Percentiles rank a stretch among this genome's conserved stretches.
phyloP scores from a whole-genome alignment of 2,888 invertebrate genomes.

The Desoria tigrina region DNA sequence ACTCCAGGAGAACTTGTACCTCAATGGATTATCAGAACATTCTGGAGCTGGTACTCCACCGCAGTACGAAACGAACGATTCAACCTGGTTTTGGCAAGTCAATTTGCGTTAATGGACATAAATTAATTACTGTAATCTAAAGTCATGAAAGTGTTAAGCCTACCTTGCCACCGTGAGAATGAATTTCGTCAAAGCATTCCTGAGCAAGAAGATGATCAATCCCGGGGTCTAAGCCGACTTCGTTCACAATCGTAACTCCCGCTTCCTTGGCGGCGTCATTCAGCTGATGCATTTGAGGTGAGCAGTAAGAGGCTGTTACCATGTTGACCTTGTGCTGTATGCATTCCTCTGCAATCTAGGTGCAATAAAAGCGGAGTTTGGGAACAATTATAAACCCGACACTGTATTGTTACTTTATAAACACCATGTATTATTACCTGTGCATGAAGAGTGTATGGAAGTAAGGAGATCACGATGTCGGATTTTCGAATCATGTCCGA shows the following conservation, averaged over 20 bases:
- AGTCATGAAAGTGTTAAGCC: background rate
- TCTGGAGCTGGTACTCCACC: slow-evolving; percentile 92
- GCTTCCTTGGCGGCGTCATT: slow-evolving; percentile 79
- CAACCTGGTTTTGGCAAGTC: too few species aligned
- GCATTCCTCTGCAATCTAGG: slow-evolving; percentile 72
- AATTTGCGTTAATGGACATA: background rate
- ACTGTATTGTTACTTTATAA: too few species aligned
- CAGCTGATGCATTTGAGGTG: slow-evolving; percentile 76
- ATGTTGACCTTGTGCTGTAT: slow-evolving; percentile 83
- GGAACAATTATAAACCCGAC: too few species aligned
- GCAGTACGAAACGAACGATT: slow-evolving; percentile 94
- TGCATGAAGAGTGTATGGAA: slow-evolving; percentile 89
- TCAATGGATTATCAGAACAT: slow-evolving; percentile 49
- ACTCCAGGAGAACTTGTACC: slow-evolving; percentile 96
- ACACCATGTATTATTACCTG: slow-evolving; percentile 63
- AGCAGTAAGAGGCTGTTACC: slow-evolving; percentile 95
- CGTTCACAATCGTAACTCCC: slow-evolving; percentile 91
- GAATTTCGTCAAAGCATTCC: slow-evolving; percentile 93
- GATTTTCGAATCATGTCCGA: slow-evolving; percentile 71
- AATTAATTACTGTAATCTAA: background rate
- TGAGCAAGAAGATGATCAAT: slow-evolving; percentile 95
- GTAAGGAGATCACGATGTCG: slow-evolving; percentile 79
- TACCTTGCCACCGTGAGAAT: slow-evolving; percentile 79
- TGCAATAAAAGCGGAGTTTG: background rate
- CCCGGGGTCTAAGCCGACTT: slow-evolving; percentile 97